Conservation (phyloP, 2,888 invertebrate genomes). For the Amphiduros pacificus region DNA sequence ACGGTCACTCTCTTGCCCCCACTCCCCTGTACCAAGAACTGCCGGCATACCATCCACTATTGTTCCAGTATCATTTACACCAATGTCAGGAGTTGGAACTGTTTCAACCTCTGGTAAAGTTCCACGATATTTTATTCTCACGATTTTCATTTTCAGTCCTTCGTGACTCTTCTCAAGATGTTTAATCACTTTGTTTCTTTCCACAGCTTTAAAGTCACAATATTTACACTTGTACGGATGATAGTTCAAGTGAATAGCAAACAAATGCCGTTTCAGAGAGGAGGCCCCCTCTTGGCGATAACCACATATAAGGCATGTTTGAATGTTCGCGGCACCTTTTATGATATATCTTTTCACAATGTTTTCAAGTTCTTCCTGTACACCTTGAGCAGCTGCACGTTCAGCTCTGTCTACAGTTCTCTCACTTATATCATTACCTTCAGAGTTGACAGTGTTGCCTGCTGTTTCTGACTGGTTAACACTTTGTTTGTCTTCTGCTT, state of each 20-base stretch:
- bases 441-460: too few species aligned
- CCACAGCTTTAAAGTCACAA: constrained; percentile 25
- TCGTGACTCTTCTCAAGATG: constrained; percentile 28
- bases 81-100: not conserved
- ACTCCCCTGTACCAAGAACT: too few species aligned
- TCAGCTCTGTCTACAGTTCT: not conserved
- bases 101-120: not conserved
- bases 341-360: constrained; percentile 5
- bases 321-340: constrained; percentile 7
- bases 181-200: constrained; percentile 22
- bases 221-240: constrained; percentile 31
- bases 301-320: constrained; percentile 14
- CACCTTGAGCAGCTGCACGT: not conserved
- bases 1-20: too few species aligned
- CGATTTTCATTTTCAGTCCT: not conserved
- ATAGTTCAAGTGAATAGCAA: constrained; percentile 22
- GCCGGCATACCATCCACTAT: too few species aligned
- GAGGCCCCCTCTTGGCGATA: constrained; percentile 11
- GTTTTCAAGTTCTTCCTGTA: constrained; percentile 2
- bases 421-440: too few species aligned
- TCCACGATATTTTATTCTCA: constrained; percentile 4
- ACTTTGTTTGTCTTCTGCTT: too few species aligned
- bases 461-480: too few species aligned
- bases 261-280: constrained; percentile 24
- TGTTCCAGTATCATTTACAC: not conserved